phyloP scores from a whole-genome alignment of 2,797 vertebrate species.

The Gobio occitaniae region DNA sequence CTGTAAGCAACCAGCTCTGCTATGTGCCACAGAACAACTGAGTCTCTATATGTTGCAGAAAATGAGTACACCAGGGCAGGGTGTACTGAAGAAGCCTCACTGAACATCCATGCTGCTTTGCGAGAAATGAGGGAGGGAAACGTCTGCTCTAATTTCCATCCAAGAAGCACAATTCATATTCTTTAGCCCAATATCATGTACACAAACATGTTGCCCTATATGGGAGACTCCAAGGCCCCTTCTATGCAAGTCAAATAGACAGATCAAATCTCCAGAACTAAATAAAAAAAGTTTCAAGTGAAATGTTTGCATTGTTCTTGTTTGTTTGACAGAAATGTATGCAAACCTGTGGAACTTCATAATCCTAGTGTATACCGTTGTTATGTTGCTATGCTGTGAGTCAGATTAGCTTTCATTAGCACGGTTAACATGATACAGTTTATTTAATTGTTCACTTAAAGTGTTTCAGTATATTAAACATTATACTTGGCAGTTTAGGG shows the following conservation, averaged over 20 bases:
- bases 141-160: slow-evolving; percentile 65
- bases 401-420: background rate
- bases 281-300: background rate
- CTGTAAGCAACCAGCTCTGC: slow-evolving; percentile 76
- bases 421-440: background rate
- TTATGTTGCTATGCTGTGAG: background rate
- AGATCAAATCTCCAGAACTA: background rate
- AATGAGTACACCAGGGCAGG: slow-evolving; percentile 69
- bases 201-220: slow-evolving; percentile 58
- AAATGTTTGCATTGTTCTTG: background rate
- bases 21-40: slow-evolving; percentile 78
- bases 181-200: slow-evolving; percentile 60
- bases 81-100: slow-evolving; percentile 65
- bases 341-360: too few relatives aligned
- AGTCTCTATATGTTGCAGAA: slow-evolving; percentile 74
- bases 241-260: background rate
- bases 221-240: background rate
- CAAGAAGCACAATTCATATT: slow-evolving; percentile 65
- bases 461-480: background rate
- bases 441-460: background rate
- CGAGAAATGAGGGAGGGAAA: slow-evolving; percentile 48
- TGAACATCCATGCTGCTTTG: slow-evolving; percentile 53
- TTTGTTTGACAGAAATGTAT: background rate
- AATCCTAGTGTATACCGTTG: background rate
- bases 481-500: background rate